These are phyloP conservation scores for Acronicta alni DNA, from an alignment of 2,888 invertebrate genomes.

Conservation along the genomic window DNA sequence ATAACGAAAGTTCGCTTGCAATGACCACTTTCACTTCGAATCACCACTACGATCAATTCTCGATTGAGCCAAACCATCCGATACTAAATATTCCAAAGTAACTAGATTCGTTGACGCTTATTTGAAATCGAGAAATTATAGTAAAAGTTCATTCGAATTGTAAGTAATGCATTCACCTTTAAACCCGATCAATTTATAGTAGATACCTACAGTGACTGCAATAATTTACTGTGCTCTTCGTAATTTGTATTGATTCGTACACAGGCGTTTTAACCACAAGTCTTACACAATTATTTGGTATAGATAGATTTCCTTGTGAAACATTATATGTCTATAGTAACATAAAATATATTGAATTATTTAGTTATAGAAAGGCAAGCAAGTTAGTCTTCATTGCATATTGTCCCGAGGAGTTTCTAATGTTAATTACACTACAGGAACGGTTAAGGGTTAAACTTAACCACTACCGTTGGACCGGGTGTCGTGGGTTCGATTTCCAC, in stretches of 20 bases:
- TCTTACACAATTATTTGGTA: slow-evolving; percentile 43
- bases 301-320: slow-evolving; percentile 40
- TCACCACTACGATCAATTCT: slow-evolving; percentile 56
- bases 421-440: too few species aligned
- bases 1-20: slow-evolving; percentile 79
- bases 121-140: slow-evolving; percentile 23
- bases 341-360: slow-evolving; percentile 14
- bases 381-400: slow-evolving; percentile 4
- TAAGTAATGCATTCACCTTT: slow-evolving; percentile 64
- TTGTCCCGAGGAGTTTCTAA: not conserved
- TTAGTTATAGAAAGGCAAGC: slow-evolving; percentile 3
- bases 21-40: slow-evolving; percentile 77
- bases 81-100: slow-evolving; percentile 1
- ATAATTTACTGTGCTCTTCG: slow-evolving; percentile 46
- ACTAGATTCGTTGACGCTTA: slow-evolving; percentile 22
- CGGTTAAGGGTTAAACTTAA: too few species aligned
- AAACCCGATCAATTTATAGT: slow-evolving; percentile 58
- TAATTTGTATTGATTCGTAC: slow-evolving; percentile 32
- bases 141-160: slow-evolving; percentile 8
- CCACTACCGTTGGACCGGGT: too few species aligned
- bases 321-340: slow-evolving; percentile 15
- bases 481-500: too few species aligned
- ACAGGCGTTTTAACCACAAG: slow-evolving; percentile 34
- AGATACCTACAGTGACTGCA: slow-evolving; percentile 24
- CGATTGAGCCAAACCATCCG: slow-evolving; percentile 41